phyloP scores from a whole-genome alignment of 2,113 vertebrate genomes.

The Entosphenus tridentatus region DNA sequence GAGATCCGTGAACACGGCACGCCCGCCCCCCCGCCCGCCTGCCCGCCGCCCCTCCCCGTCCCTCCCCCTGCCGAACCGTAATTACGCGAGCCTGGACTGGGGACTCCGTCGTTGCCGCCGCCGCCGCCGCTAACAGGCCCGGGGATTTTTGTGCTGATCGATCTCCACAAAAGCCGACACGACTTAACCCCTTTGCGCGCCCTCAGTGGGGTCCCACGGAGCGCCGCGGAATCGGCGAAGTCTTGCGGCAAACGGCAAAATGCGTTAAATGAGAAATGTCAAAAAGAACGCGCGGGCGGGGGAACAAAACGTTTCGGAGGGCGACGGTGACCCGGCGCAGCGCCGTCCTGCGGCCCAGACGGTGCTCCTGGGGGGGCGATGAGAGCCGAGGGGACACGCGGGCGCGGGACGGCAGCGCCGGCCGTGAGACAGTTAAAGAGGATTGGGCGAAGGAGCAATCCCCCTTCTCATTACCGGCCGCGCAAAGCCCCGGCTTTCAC shows the following conservation, averaged over 20 bases:
- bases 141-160: conserved; percentile 1
- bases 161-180: conserved; percentile 6
- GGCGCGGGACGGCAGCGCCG: too few relatives aligned
- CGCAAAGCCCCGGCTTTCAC: conserved; percentile 6
- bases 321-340: too few relatives aligned
- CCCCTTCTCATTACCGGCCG: conserved; percentile 6
- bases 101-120: neutral
- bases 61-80: neutral
- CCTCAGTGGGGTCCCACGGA: too few relatives aligned
- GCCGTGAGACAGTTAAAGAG: neutral
- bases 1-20: conserved; percentile 2
- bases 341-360: too few relatives aligned
- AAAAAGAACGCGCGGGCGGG: too few relatives aligned
- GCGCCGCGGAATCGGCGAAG: too few relatives aligned
- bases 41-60: too few relatives aligned
- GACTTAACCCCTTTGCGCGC: neutral
- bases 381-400: too few relatives aligned
- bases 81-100: neutral
- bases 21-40: neutral
- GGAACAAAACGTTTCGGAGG: too few relatives aligned
- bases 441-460: conserved; percentile 5
- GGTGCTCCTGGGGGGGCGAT: too few relatives aligned
- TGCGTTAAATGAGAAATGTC: too few relatives aligned
- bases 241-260: too few relatives aligned
- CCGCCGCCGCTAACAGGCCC: neutral